Evolutionary conservation across 2,113 vertebrate species (phyloP), one percentile per base, ranked within the genome.

Genomic region (Lepus europaeus): DNA sequence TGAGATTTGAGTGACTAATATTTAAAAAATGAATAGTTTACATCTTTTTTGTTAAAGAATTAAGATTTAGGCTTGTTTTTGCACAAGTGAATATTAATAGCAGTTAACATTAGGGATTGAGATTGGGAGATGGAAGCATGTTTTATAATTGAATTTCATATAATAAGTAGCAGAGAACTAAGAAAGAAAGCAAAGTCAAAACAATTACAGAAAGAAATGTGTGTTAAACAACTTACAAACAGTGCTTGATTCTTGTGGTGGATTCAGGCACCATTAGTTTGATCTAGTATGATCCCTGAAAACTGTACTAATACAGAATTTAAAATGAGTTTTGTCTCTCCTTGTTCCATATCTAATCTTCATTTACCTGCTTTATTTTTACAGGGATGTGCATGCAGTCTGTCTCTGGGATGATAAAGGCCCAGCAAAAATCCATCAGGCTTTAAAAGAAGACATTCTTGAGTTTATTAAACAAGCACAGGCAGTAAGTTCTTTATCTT

Each of bases 401-500:
- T 99, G 99, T 97, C 98, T 99, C 74, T 99, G 99, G 99, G 99
- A 99, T 97, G 99, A 99, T 98, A 99, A 99, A 99, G 99, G 99
- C 95, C 99, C 99, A 81, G 99, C 99, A 87, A 99, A 99, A 99
- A 99, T 99, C 98, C 99, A 99, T 97, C 99, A 99, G 98, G 99
- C 99, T 97, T 98, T 99, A 96, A 99, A 99, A 98, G 99, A 99
- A 98, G 99, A 99, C 97, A 99, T 99, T 95, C 98, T 99, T 98
- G 99, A 99, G 96, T 99, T 99, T 98, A 99, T 99, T 98, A 99
- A 99, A 98, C 99, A 99, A 99, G 99, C 99, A 97, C 99, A 99
- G 98, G 99, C 99, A 92, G 99, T 99, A 98, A 99, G 99, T 98
- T 81, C 25, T 89, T 61, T 56, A 72, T 0, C 0, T 97, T 51